Percentiles rank a stretch among this genome's conserved stretches.
These are phyloP conservation scores for Alloscopus bannaensis DNA, from an alignment of 2,888 invertebrate genomes.

Conservation along the genomic window DNA sequence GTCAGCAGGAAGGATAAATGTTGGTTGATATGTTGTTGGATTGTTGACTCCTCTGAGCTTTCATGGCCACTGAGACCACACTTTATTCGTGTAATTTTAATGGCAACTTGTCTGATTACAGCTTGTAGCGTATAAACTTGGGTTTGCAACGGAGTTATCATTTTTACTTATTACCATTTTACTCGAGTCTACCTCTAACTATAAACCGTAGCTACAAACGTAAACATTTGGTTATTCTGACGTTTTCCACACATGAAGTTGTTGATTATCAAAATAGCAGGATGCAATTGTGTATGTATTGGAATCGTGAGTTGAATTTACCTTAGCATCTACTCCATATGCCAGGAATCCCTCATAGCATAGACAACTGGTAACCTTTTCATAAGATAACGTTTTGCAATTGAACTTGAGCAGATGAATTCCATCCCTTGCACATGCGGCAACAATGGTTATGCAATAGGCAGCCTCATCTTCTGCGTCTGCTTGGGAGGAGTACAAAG, in stretches of 20 bases:
- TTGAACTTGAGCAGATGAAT: slow-evolving; percentile 65
- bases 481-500: not conserved
- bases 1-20: too few species aligned
- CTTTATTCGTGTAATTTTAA: too few species aligned
- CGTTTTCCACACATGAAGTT: slow-evolving; percentile 68
- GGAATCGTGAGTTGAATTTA: slow-evolving; percentile 16
- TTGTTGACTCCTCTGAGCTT: too few species aligned
- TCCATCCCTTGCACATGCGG: slow-evolving; percentile 69
- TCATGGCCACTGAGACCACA: too few species aligned
- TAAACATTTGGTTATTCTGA: too few species aligned
- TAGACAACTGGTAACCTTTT: slow-evolving; percentile 39
- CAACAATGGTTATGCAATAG: slow-evolving; percentile 41
- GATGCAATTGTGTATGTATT: slow-evolving; percentile 60
- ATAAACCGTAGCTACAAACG: too few species aligned
- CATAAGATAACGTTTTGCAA: slow-evolving; percentile 34
- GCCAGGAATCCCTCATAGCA: slow-evolving; percentile 67
- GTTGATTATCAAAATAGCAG: slow-evolving; percentile 71
- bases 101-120: too few species aligned
- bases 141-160: too few species aligned
- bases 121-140: too few species aligned
- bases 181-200: too few species aligned
- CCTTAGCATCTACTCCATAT: slow-evolving; percentile 69
- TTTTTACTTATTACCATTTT: too few species aligned
- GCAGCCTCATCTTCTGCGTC: not conserved
- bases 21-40: too few species aligned